Base-by-base conservation (phyloP, 2,797 vertebrate species). In the Neosilurus hyrtlii region DNA sequence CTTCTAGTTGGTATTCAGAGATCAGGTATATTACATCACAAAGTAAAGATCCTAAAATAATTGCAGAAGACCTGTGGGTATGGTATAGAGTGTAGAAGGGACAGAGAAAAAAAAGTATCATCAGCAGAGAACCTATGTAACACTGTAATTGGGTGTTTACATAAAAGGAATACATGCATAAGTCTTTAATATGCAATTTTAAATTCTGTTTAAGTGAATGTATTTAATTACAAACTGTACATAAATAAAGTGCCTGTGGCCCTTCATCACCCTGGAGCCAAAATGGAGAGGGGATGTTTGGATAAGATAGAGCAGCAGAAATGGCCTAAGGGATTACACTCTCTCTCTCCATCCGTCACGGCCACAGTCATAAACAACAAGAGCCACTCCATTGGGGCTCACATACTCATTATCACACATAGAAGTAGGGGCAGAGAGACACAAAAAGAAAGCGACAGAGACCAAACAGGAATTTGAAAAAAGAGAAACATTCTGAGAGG, bases 21-120 rank as follows among this genome's bases (percentile, higher is more conserved):
- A 1, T 76, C 3, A 61, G 5, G 2, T 16, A 62, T 43, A 10
- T 76, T 43, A 57, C 9, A 57, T 92, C 90, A 91, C 87, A 89
- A 89, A 92, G 91, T 89, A 90, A 93, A 90, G 88, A 85, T 84
- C 75, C 15, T 56, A 56, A 14, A 37, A 72, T 54, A 75, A 75
- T 12, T 75, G 18, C n/a, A 74, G 18, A 74, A 57, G 16, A 9
- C 26, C 11, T 74, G 24, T 89, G 91, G 91, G 86, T 35, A 79
- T 88, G 88, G 52, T 35, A 24, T 74, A 85, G 70, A 83, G 88
- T 63, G 49, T 74, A 56, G 68, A 78, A 86, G 79, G 37, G 24
- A 65, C 49, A 62, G 49, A 62, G 37, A 35, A 54, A 22, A 43
- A 70, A 59, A 74, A 20, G 51, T 9, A 14, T 73, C 43, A n/a